Percentiles rank a stretch among this genome's conserved stretches.
These are phyloP conservation scores for Argyra leucocephala DNA, from an alignment of 2,888 invertebrate species.

Conservation along the genomic window DNA sequence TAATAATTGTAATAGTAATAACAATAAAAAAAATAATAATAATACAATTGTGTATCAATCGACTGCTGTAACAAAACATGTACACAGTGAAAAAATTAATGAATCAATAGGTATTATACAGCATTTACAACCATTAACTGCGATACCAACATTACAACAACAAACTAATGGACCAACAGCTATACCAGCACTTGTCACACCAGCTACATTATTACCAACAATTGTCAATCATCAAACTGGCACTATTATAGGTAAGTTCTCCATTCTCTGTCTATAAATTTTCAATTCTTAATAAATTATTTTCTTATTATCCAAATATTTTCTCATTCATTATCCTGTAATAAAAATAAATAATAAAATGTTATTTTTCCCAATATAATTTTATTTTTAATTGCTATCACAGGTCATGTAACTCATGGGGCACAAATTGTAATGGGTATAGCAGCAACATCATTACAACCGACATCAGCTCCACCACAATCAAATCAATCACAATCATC, in stretches of 20 bases:
- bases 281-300: no score
- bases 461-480: neutral
- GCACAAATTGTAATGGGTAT: constrained; percentile 8
- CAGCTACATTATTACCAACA: constrained; percentile 27
- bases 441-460: neutral
- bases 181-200: constrained; percentile 22
- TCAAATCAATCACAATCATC: neutral
- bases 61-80: neutral
- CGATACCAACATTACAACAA: constrained; percentile 21
- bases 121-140: constrained; percentile 14
- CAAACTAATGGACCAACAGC: constrained; percentile 21
- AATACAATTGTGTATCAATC: neutral
- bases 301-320: no score
- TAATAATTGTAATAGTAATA: neutral
- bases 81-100: neutral
- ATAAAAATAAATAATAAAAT: no score
- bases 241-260: constrained; percentile 16
- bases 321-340: no score
- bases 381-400: neutral
- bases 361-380: neutral
- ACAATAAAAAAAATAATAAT: neutral
- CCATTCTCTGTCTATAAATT: no score
- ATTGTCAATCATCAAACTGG: constrained; percentile 20
- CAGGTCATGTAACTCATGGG: constrained; percentile 4
- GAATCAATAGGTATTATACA: constrained; percentile 17